Base-by-base conservation (phyloP, 2,797 vertebrate genomes). In the Rhinoraja longicauda region DNA sequence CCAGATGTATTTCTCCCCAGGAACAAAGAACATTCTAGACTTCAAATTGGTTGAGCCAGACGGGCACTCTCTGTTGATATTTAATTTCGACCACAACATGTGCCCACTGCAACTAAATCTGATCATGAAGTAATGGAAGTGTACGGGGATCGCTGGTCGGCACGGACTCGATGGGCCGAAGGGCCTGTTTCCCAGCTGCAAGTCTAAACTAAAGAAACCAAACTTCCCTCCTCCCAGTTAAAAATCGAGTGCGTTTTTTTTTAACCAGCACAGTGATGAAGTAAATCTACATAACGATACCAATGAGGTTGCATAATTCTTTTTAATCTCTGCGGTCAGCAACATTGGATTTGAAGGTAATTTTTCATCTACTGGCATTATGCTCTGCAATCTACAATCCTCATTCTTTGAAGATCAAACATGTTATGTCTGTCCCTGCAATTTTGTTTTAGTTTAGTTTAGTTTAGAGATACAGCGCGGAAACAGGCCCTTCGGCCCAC, bases 311-410 rank as follows among this genome's bases (percentile, higher is more conserved):
- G 39, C 90, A 21, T 90, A 90, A n/a, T 84, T 59, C 53, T 59
- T 59, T 79, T 82, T 26, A 32, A 90, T 72, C 32, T 75, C 70
- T 57, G 24, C 72, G 92, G 26, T 73, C 72, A 53, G 82, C 82
- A 57, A 57, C 82, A 86, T 86, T 86, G 57, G 70, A 67, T 88
- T 88, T 92, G 70, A 13, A 72, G 92, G 36, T 75, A 73, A 92
- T 92, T 29, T 15, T 67, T 73, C 12, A n/a, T 75, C 75, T 75
- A 26, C 36, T 91, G 90, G 6, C 39, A 53, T 92, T 24, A 88
- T 4, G 5, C 5, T 57, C 39, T 39, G 29, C 5, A 39, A 67
- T 67, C 8, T 90, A 39, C 19, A 26, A 53, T 45, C 39, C 90
- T 7, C 53, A 73, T 29, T 53, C 84, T 67, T 67, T 29, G 21